A percentile compares a stretch with the other conserved stretches of the same genome.
phyloP scores from a whole-genome alignment of 2,888 invertebrate species.

The Netelia melanura region DNA sequence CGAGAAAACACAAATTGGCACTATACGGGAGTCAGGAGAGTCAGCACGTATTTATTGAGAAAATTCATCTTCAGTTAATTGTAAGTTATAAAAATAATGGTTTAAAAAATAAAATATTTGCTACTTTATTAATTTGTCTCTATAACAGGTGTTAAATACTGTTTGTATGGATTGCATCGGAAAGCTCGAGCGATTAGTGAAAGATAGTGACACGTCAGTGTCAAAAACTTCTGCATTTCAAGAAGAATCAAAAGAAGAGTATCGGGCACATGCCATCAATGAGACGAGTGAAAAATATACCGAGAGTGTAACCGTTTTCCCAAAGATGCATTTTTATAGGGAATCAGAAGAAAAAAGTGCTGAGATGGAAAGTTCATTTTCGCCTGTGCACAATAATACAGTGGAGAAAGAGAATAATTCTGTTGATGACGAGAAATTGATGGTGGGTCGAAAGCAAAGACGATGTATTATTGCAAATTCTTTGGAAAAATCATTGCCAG shows the following conservation, averaged over 20 bases:
- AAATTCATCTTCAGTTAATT: slow-evolving; percentile 62
- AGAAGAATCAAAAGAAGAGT: background rate
- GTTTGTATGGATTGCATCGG: slow-evolving; percentile 65
- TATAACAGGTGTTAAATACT: slow-evolving; percentile 68
- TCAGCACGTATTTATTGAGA: slow-evolving; percentile 63
- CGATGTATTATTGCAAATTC: background rate
- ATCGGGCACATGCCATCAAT: background rate
- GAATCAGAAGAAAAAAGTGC: background rate
- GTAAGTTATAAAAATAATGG: slow-evolving; percentile 44
- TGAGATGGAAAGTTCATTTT: background rate
- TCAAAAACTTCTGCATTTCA: background rate
- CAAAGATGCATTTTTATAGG: slow-evolving; percentile 26
- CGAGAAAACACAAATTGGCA: slow-evolving; percentile 58
- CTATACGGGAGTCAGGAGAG: slow-evolving; percentile 65
- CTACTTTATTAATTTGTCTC: background rate
- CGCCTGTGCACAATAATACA: background rate
- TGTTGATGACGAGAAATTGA: background rate
- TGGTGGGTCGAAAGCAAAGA: background rate
- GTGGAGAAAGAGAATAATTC: background rate
- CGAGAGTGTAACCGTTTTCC: background rate
- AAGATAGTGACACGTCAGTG: slow-evolving; percentile 8
- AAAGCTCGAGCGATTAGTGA: slow-evolving; percentile 58
- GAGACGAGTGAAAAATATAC: background rate
- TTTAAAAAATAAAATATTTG: background rate
- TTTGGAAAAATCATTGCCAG: background rate